Percentiles rank a stretch among this genome's conserved stretches.
Evolutionary conservation across 2,888 invertebrate genomes (phyloP).

Genomic region (Liposcelis brunnea): DNA sequence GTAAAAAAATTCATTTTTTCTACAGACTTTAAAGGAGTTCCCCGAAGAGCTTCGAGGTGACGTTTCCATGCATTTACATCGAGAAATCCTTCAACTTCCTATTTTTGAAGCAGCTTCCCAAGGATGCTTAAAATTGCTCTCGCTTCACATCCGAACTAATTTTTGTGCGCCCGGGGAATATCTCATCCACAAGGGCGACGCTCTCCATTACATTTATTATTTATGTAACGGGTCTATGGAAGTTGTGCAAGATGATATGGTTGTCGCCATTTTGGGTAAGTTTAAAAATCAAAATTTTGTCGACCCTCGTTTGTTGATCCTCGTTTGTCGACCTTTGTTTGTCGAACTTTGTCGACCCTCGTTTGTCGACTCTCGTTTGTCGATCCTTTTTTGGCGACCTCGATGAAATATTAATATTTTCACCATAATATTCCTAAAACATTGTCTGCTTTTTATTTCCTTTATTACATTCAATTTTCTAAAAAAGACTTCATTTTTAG

Average conservation of each 20-base stretch:
- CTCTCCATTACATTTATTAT: conserved; percentile 83
- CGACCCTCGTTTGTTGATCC: background rate
- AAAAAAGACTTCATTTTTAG: conserved; percentile 31
- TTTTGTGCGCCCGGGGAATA: conserved; percentile 95
- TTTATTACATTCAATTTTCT: background rate
- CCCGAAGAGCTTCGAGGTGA: conserved; percentile 91
- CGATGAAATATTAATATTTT: background rate
- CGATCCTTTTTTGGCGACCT: conserved; percentile 3
- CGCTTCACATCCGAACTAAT: conserved; percentile 81
- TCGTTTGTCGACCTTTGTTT: no score
- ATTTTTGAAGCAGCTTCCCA: conserved; percentile 91
- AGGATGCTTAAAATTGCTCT: conserved; percentile 82
- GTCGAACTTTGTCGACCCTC: no score
- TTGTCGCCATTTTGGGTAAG: conserved; percentile 89
- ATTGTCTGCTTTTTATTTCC: no score
- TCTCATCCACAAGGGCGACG: conserved; percentile 86
- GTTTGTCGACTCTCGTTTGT: no score
- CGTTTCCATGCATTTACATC: conserved; percentile 87
- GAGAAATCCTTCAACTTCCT: conserved; percentile 83
- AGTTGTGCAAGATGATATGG: conserved; percentile 90
- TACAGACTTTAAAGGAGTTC: conserved; percentile 83
- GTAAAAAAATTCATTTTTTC: conserved; percentile 17
- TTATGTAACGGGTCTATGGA: conserved; percentile 96
- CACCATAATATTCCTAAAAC: no score
- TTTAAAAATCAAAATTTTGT: conserved; percentile 13